These are phyloP conservation scores for Anthopleura xanthogrammica DNA, from an alignment of 92 coral and sea anemone species.

Conservation along the genomic window DNA sequence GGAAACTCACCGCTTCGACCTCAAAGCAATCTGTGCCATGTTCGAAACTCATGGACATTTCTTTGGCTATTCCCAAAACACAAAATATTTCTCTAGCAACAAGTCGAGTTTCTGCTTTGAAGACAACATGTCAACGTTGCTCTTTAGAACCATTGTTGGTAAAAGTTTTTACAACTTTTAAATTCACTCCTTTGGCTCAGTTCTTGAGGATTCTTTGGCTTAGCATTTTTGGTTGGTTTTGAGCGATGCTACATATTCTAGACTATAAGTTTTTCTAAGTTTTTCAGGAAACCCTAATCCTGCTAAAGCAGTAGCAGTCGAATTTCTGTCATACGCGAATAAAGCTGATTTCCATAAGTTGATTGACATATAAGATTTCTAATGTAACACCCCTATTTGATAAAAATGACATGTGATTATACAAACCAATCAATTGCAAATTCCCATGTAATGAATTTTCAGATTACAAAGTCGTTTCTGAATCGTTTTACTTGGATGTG, in stretches of 20 bases:
- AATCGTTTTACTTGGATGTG: neutral
- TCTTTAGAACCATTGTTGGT: constrained; percentile 19
- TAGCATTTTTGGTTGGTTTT: neutral
- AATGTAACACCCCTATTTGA: constrained; percentile 14
- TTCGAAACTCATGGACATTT: constrained; percentile 31
- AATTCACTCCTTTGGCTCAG: neutral
- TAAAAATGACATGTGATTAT: neutral
- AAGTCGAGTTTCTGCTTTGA: constrained; percentile 18
- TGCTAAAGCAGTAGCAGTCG: constrained; percentile 5
- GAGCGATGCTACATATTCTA: neutral
- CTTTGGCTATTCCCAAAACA: neutral
- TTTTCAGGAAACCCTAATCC: constrained; percentile 30
- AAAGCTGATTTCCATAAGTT: constrained; percentile 30
- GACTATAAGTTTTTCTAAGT: neutral
- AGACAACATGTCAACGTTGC: constrained; percentile 27
- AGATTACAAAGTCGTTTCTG: neutral
- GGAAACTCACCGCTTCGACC: constrained; percentile 82
- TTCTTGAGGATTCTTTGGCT: neutral
- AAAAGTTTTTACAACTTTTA: constrained; percentile 12
- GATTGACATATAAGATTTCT: constrained; percentile 31
- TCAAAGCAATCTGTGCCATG: constrained; percentile 92
- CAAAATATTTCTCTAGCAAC: constrained; percentile 30
- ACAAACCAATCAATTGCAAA: constrained; percentile 3
- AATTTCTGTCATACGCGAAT: neutral
- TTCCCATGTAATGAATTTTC: constrained; percentile 10